A percentile compares a stretch with the other conserved stretches of the same genome.
Conservation (phyloP, 2,888 invertebrate species). For the Platynereis dumerilii region DNA sequence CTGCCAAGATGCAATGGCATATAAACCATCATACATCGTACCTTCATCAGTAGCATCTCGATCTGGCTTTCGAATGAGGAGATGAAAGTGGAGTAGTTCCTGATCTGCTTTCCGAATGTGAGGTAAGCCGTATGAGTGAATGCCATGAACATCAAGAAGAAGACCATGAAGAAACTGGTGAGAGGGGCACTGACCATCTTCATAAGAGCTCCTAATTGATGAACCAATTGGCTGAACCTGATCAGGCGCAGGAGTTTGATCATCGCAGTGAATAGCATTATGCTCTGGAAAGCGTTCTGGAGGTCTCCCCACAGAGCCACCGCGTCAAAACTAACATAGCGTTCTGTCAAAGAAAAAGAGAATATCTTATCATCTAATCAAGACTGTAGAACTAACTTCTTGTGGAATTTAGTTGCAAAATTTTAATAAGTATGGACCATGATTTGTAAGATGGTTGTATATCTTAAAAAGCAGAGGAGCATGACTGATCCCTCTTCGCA, state of each 20-base stretch:
- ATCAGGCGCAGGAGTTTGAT: conserved; percentile 3
- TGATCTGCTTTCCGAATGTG: not conserved
- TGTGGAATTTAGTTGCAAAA: no score
- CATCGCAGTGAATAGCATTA: not conserved
- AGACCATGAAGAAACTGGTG: not conserved
- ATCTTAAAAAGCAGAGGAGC: no score
- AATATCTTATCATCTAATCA: not conserved
- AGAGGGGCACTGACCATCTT: not conserved
- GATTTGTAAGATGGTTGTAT: no score
- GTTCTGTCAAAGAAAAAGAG: not conserved
- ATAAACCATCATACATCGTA: no score
- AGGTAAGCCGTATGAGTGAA: not conserved
- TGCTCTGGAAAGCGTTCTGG: not conserved
- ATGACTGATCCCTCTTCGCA: no score
- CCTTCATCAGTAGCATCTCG: not conserved
- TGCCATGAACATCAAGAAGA: not conserved
- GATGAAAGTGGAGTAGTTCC: not conserved
- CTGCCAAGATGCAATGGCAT: no score
- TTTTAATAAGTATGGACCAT: no score
- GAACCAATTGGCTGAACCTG: not conserved
- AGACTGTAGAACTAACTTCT: no score
- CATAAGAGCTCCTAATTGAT: not conserved
- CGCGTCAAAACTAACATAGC: not conserved
- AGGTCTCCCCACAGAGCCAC: not conserved
- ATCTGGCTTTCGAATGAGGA: not conserved